These are phyloP conservation scores for Autographa pulchrina DNA, from an alignment of 2,888 invertebrate species.

Conservation along the genomic window DNA sequence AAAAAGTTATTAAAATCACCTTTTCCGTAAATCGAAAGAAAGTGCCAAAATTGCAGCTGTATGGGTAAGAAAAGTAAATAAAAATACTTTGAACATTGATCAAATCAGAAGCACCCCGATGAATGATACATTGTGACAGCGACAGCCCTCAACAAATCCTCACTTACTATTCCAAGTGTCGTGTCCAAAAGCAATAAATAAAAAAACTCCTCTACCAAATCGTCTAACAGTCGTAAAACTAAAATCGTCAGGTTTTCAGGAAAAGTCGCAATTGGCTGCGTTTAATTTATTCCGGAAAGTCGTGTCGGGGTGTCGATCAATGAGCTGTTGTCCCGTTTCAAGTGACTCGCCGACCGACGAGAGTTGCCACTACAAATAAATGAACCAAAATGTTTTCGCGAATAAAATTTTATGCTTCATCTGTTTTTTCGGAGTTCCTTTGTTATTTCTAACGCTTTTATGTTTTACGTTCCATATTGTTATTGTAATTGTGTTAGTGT, in stretches of 20 bases:
- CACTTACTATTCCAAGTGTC: slow-evolving; percentile 47
- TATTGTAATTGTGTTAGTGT: slow-evolving; percentile 25
- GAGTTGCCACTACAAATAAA: slow-evolving; percentile 49
- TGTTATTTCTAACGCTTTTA: slow-evolving; percentile 30
- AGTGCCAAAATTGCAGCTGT: too few species aligned
- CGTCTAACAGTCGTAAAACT: slow-evolving; percentile 51
- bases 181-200: slow-evolving; percentile 48
- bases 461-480: slow-evolving; percentile 24
- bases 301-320: slow-evolving; percentile 54
- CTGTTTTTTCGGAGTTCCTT: slow-evolving; percentile 17
- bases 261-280: slow-evolving; percentile 45
- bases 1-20: too few species aligned
- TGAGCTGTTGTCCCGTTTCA: slow-evolving; percentile 37
- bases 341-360: slow-evolving; percentile 40
- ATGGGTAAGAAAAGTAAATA: too few species aligned
- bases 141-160: slow-evolving; percentile 25
- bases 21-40: too few species aligned
- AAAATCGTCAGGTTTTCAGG: slow-evolving; percentile 42
- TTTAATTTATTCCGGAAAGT: slow-evolving; percentile 60
- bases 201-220: slow-evolving; percentile 41
- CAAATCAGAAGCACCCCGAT: neutral
- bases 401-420: slow-evolving; percentile 39
- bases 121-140: slow-evolving; percentile 33
- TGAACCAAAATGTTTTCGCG: slow-evolving; percentile 36
- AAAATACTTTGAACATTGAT: neutral